Conservation (phyloP, 2,113 vertebrate species). For the Poecile atricapillus region DNA sequence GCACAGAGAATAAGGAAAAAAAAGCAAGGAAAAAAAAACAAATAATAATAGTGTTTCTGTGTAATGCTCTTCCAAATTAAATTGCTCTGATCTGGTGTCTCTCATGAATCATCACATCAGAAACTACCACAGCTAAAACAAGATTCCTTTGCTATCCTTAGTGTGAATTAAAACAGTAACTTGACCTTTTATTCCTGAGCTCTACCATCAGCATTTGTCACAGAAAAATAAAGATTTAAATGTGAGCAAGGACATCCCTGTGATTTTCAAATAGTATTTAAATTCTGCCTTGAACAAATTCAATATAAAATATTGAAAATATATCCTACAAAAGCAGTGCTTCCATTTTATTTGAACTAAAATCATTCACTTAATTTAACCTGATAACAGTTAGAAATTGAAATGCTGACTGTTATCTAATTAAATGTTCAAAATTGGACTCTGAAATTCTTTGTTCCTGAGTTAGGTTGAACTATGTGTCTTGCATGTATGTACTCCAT, state of each 20-base stretch:
- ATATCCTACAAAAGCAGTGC: background rate
- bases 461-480: background rate
- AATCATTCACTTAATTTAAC: background rate
- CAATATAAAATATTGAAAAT: background rate
- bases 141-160: background rate
- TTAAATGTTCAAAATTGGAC: background rate
- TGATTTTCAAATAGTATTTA: background rate
- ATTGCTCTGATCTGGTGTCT: background rate
- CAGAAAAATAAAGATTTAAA: background rate
- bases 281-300: background rate
- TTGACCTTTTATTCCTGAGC: background rate
- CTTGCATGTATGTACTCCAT: background rate
- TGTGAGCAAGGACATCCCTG: background rate
- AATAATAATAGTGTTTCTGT: background rate
- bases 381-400: background rate
- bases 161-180: background rate
- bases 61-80: slow-evolving; percentile 4
- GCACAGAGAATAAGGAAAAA: background rate
- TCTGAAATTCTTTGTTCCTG: background rate
- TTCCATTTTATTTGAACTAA: background rate
- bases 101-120: background rate
- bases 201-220: background rate
- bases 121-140: background rate
- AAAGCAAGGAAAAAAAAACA: background rate
- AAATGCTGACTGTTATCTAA: background rate